Base-by-base conservation (phyloP, 2,888 invertebrate genomes). In the Nymphalis urticae region DNA sequence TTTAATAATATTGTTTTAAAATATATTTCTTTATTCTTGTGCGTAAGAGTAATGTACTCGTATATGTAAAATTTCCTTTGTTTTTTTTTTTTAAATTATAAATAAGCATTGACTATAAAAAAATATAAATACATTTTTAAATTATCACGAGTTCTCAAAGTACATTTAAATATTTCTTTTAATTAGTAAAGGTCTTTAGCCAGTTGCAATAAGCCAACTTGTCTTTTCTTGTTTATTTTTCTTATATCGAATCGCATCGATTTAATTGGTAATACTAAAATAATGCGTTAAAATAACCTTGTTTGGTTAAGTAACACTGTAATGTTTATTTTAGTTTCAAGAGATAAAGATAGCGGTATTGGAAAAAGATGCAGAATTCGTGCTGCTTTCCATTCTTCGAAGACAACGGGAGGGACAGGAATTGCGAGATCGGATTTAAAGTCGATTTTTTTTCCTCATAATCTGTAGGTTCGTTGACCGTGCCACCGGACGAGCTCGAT, bases 331-430 rank as follows among this genome's bases (percentile, higher is more conserved):
- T 86, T 80, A 77, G 77, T 76, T 73, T 66, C 72, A 48, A 70
- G 75, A 79, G 80, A 82, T 78, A 80, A 79, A 82, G 76, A 79
- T 87, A 89, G 84, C 90, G 88, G 88, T 86, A 86, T 77, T 79
- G 79, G 79, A 80, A 81, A 84, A 82, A 79, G 77, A 74, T 66
- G 78, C 76, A 73, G 73, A 73, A 78, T 79, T 80, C 76, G 74
- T 78, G 77, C 73, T 76, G 77, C 75, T 69, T 79, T 75, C 75
- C 83, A 80, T 88, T 87, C 84, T 82, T 83, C 83, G 85, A 85
- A 87, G 79, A 76, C 80, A 80, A 80, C 77, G 77, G 80, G 78
- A 80, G 79, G 78, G 79, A 82, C 85, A 79, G 83, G 85, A 85
- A 82, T 78, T 79, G 77, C 82, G 76, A 84, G 82, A 80, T 83